Base-by-base conservation (phyloP, 1,140 invertebrate genomes). In the Augochlora pura region DNA sequence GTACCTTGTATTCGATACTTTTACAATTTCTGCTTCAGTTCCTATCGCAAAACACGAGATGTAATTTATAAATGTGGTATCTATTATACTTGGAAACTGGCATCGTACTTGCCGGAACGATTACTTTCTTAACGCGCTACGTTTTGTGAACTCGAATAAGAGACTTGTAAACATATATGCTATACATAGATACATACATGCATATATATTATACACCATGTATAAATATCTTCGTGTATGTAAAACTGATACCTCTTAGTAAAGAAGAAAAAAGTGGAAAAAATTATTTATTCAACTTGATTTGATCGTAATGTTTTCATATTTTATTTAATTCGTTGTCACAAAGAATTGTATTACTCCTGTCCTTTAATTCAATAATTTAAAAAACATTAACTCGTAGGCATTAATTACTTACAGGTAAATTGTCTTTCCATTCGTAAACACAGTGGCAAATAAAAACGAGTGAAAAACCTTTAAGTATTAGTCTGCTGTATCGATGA, bases 221-320 rank as follows among this genome's bases (percentile, higher is more conserved):
- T 88, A 87, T 86, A 88, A 81, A 85, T 86, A 80, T 88, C 73
- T 80, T 66, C 83, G 72, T 87, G 73, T 84, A 84, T 81, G 80
- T 87, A 77, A 88, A 86, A 84, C 54, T 54, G 78, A 77, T 81
- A 85, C 73, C 83, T 84, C 62, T 71, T 85, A 83, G 10, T 63
- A 62, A 10, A 75, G 83, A 77, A 57, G 10, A 54, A 12, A 38
- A 42, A 32, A 6, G 46, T 12, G 16, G 21, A 70, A 64, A 46
- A 42, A 52, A 46, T n/a, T n/a, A 57, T n/a, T 7, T 57, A n/a
- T 54, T 2, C 49, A 52, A 52, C 16, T 52, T 18, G 7, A 52
- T 52, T 52, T 46, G 42, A 46, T 46, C 49, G 18, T 18, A 21
- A 52, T 52, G 16, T 52, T 52, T 52, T 16, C 5, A 52, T 18